These are phyloP conservation scores for Drosophila recens DNA, from an alignment of 2,888 invertebrate species.

Conservation along the genomic window DNA sequence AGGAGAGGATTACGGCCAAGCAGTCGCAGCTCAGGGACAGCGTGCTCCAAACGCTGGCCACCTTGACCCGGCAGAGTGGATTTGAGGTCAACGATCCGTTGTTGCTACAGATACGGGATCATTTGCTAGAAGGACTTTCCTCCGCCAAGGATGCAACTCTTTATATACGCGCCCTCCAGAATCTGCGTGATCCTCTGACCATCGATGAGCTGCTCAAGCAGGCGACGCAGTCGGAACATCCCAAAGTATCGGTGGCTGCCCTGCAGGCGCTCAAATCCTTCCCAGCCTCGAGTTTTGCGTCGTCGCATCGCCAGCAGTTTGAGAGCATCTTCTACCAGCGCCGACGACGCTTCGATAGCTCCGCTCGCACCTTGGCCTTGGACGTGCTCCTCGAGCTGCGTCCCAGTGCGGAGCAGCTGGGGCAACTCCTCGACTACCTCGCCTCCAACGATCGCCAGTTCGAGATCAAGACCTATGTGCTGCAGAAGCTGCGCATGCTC, in stretches of 20 bases:
- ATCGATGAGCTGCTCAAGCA: conserved; percentile 87
- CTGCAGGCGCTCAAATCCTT: conserved; percentile 89
- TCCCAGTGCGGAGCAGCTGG: conserved; percentile 87
- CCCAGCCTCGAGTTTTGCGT: conserved; percentile 81
- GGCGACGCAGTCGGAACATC: conserved; percentile 85
- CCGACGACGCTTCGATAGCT: conserved; percentile 88
- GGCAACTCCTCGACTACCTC: conserved; percentile 86
- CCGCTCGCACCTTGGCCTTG: conserved; percentile 89
- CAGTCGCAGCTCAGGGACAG: conserved; percentile 89
- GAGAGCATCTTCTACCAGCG: conserved; percentile 88
- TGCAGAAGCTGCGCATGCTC: conserved; percentile 88
- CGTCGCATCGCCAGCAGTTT: conserved; percentile 86
- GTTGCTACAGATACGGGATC: conserved; percentile 78
- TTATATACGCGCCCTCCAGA: conserved; percentile 89
- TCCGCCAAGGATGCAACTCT: conserved; percentile 77
- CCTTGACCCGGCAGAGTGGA: conserved; percentile 87
- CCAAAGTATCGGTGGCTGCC: conserved; percentile 88
- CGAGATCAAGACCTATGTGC: conserved; percentile 89
- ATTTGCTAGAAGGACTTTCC: conserved; percentile 83
- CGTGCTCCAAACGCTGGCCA: conserved; percentile 88
- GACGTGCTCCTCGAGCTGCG: conserved; percentile 89
- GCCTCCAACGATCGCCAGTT: conserved; percentile 86
- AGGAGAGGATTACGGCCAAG: conserved; percentile 86
- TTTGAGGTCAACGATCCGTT: conserved; percentile 71
- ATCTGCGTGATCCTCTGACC: conserved; percentile 88